These are phyloP conservation scores for Cosmia pyralina DNA, from an alignment of 2,888 invertebrate species.

Conservation along the genomic window DNA sequence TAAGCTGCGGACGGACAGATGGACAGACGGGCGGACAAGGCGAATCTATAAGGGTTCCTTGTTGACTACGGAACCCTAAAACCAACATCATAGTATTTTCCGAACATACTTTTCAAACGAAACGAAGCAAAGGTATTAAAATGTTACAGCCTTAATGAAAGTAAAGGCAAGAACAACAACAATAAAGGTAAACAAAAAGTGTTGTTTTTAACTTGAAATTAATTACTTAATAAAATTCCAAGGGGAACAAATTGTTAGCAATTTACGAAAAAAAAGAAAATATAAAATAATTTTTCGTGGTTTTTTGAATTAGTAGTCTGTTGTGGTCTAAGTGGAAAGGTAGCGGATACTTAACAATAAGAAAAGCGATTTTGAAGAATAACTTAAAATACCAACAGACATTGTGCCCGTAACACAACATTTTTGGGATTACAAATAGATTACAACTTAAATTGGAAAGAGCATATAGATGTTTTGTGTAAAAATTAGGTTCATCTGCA, in stretches of 20 bases:
- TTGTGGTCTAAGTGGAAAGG: constrained; percentile 1
- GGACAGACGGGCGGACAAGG: no score
- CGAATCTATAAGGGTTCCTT: no score
- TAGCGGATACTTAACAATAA: not conserved
- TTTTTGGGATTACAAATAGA: no score
- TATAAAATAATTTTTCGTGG: constrained; percentile 22
- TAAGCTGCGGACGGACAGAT: no score
- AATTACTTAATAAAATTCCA: constrained; percentile 42
- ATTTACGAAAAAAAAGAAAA: constrained; percentile 16
- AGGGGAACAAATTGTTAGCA: constrained; percentile 38
- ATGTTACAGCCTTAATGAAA: no score
- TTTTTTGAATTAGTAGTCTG: constrained; percentile 27
- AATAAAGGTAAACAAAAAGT: constrained; percentile 29
- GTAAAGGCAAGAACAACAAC: constrained; percentile 10
- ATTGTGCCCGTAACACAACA: no score
- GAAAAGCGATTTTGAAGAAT: not conserved
- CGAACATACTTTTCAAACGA: not conserved
- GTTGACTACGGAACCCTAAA: no score
- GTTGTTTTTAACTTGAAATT: constrained; percentile 42
- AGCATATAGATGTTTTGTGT: no score
- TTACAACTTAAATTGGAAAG: no score
- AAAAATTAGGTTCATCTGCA: no score
- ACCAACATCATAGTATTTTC: no score
- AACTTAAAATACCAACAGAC: no score
- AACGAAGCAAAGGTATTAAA: constrained; percentile 18